These are phyloP conservation scores for Nasua narica DNA, from an alignment of 2,797 vertebrate genomes.

Conservation along the genomic window DNA sequence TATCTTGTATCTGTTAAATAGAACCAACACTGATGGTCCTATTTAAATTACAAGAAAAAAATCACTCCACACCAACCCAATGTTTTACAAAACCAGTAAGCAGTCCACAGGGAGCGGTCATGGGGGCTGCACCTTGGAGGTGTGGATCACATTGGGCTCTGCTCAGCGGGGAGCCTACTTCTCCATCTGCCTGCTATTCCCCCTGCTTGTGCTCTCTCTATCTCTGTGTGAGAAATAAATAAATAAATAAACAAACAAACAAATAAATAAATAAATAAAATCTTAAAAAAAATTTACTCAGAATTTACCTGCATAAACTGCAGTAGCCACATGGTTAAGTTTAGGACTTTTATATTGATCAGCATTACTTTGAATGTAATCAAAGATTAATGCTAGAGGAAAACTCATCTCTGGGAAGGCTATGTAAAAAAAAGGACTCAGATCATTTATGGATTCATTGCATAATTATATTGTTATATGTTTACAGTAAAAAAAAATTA, in stretches of 20 bases:
- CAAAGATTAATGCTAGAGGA: neutral
- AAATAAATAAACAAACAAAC: too few species aligned
- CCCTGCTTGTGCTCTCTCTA: too few species aligned
- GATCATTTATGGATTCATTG: neutral
- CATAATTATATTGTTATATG: neutral
- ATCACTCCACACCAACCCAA: conserved; percentile 88
- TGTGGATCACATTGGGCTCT: neutral
- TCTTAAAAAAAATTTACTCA: neutral
- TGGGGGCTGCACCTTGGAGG: neutral
- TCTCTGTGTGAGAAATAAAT: too few species aligned
- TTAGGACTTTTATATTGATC: neutral
- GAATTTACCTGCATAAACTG: neutral
- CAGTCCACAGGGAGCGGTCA: neutral
- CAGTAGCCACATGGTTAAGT: neutral
- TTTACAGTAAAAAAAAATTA: neutral
- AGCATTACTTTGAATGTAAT: neutral
- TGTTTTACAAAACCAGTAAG: conserved; percentile 81
- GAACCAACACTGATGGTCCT: neutral
- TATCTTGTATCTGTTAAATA: conserved; percentile 95
- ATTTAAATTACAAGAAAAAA: conserved; percentile 93
- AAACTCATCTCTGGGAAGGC: neutral
- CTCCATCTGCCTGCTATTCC: too few species aligned
- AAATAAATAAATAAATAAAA: too few species aligned
- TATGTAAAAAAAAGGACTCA: neutral
- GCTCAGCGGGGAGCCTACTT: too few species aligned